Evolutionary conservation across 2,797 vertebrate genomes (phyloP).

Genomic region (Acridotheres tristis): DNA sequence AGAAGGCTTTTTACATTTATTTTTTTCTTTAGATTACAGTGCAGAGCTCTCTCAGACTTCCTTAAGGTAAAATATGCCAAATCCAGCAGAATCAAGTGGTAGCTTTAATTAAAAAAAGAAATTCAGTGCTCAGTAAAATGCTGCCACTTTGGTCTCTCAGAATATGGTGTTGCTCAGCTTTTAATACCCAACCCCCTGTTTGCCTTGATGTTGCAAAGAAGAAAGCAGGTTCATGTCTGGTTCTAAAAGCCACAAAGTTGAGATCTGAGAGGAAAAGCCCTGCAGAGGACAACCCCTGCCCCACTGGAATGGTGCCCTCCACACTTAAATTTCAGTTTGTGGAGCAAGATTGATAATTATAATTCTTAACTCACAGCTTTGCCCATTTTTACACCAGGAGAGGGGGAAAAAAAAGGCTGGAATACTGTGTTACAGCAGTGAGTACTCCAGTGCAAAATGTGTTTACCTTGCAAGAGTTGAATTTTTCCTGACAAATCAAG

Average conservation of each 20-base stretch:
- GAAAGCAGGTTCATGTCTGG: neutral
- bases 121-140: neutral
- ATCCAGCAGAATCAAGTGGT: neutral
- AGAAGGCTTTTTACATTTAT: neutral
- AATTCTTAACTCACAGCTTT: neutral
- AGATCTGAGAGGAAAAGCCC: neutral
- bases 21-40: neutral
- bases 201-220: neutral
- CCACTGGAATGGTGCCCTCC: neutral
- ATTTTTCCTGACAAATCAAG: neutral
- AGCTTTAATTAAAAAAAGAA: neutral
- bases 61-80: neutral
- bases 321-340: neutral
- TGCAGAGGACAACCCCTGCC: neutral
- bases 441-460: neutral
- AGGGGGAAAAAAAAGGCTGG: neutral
- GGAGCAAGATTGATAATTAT: neutral
- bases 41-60: neutral
- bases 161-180: neutral
- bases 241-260: neutral
- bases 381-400: neutral
- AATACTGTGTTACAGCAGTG: neutral
- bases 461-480: neutral
- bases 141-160: neutral
- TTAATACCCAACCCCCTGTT: accelerated